Percentiles rank a stretch among this genome's conserved stretches.
These are phyloP conservation scores for Drosophila kanapiae DNA, from an alignment of 1,140 invertebrate genomes.

Conservation along the genomic window DNA sequence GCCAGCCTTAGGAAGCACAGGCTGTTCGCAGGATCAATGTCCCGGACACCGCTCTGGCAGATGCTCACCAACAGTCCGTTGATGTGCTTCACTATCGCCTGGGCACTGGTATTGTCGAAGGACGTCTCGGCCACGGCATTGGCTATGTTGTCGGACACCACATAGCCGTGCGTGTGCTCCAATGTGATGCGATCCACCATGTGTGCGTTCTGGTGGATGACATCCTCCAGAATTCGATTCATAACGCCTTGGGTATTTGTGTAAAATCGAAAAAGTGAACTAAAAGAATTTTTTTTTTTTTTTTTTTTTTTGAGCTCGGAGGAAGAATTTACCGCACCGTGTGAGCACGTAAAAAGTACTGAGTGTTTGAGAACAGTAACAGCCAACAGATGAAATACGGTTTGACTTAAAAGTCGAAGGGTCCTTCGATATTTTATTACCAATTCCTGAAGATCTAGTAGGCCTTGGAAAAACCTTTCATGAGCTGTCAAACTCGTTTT, in stretches of 20 bases:
- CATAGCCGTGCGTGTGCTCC: conserved; percentile 67
- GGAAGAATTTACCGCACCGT: neutral
- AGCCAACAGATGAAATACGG: neutral
- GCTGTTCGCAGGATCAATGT: conserved; percentile 70
- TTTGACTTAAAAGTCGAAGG: neutral
- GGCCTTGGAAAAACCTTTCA: too few relatives aligned
- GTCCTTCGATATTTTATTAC: neutral
- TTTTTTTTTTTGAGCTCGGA: neutral
- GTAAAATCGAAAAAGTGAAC: neutral
- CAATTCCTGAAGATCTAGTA: neutral
- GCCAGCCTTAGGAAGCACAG: conserved; percentile 65
- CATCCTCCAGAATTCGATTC: conserved; percentile 68
- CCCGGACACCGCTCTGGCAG: conserved; percentile 70
- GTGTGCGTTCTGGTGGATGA: conserved; percentile 46
- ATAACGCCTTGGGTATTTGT: conserved; percentile 10
- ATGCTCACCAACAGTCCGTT: conserved; percentile 40
- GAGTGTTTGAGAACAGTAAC: neutral
- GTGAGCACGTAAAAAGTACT: neutral
- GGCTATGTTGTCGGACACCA: conserved; percentile 65
- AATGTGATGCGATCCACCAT: conserved; percentile 68
- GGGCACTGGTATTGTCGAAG: conserved; percentile 75
- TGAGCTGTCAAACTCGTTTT: neutral
- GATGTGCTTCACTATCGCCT: conserved; percentile 73
- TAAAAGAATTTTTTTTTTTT: neutral
- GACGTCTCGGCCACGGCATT: conserved; percentile 65